Conservation (phyloP, 2,113 vertebrate genomes). For the Oxyruncus cristatus region DNA sequence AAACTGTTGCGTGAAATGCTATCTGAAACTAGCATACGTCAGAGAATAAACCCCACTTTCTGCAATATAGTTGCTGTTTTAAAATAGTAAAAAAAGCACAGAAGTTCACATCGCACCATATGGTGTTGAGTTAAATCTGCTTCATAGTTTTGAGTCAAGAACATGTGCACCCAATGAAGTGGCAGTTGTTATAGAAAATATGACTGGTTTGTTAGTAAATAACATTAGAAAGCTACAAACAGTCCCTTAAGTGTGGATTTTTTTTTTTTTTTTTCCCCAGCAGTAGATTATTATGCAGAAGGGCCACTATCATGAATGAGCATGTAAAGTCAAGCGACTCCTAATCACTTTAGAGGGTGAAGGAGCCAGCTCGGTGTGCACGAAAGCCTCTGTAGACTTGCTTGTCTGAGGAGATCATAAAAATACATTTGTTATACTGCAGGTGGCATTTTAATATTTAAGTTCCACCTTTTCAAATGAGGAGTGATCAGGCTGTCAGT, state of each 20-base stretch:
- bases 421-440: background rate
- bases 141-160: slow-evolving; percentile 54
- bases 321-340: background rate
- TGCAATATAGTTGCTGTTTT: background rate
- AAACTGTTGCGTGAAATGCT: background rate
- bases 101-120: slow-evolving; percentile 27
- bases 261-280: background rate
- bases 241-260: background rate
- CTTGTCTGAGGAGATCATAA: background rate
- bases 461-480: background rate
- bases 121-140: slow-evolving; percentile 54
- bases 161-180: slow-evolving; percentile 46
- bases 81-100: background rate
- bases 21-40: background rate
- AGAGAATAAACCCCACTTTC: background rate
- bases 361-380: background rate
- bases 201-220: slow-evolving; percentile 59
- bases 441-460: slow-evolving; percentile 7
- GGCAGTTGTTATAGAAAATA: slow-evolving; percentile 56
- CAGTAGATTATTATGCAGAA: background rate
- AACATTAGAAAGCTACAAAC: slow-evolving; percentile 37
- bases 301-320: background rate
- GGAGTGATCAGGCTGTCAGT: background rate
- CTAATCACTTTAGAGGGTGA: background rate
- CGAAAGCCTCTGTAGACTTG: background rate